phyloP scores from a whole-genome alignment of 2,113 vertebrate species.

The Sinocyclocheilus grahami region DNA sequence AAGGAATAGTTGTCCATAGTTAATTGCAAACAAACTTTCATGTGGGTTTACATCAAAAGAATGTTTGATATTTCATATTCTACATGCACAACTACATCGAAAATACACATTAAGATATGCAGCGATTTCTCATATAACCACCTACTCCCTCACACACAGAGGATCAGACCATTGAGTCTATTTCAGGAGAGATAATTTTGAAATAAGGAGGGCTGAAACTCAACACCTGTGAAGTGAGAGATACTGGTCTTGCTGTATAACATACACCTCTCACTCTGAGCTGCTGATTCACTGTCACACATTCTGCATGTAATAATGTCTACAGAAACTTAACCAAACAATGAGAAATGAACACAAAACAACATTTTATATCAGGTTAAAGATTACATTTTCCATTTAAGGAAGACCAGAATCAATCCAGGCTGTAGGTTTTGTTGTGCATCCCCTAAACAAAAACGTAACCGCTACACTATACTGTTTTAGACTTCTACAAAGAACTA shows the following conservation, averaged over 20 bases:
- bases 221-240: neutral
- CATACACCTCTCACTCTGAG: neutral
- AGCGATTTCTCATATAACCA: neutral
- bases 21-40: neutral
- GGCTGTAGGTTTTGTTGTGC: too few relatives aligned
- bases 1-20: neutral
- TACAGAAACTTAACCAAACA: neutral
- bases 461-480: too few relatives aligned
- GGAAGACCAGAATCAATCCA: neutral
- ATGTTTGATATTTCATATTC: neutral
- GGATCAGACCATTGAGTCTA: conserved; percentile 1
- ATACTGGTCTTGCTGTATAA: neutral
- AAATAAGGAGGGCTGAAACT: conserved; percentile 20
- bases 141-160: neutral
- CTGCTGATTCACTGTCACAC: neutral
- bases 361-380: neutral
- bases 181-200: neutral
- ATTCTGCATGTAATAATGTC: neutral
- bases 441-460: too few relatives aligned
- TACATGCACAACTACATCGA: neutral
- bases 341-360: neutral
- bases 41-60: neutral
- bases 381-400: neutral
- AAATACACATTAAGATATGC: neutral
- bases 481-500: too few relatives aligned